Percentiles rank a stretch among this genome's conserved stretches.
phyloP scores from a whole-genome alignment of 2,797 vertebrate species.

The Scleropages formosus region DNA sequence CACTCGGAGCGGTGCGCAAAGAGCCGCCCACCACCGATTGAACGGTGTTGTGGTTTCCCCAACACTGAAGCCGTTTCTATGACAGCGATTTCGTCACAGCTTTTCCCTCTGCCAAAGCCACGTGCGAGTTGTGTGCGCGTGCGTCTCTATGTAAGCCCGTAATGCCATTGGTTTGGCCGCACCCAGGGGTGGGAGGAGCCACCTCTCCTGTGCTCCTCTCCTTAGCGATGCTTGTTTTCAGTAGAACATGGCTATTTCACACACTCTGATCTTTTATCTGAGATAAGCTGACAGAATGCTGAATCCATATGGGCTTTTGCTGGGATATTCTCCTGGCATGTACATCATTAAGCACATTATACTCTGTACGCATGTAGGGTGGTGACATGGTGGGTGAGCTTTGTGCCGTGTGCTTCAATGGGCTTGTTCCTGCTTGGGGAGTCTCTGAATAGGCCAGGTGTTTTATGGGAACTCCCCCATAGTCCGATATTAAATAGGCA shows the following conservation, averaged over 20 bases:
- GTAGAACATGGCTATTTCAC: slow-evolving; percentile 63
- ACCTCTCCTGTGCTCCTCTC: slow-evolving; percentile 34
- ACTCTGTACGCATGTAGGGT: slow-evolving; percentile 27
- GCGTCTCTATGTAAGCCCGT: slow-evolving; percentile 16
- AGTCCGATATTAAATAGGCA: no score
- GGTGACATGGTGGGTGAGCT: slow-evolving; percentile 30
- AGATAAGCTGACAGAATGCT: slow-evolving; percentile 52
- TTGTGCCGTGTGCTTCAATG: slow-evolving; percentile 13
- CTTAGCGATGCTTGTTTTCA: slow-evolving; percentile 53
- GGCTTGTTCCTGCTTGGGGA: no score
- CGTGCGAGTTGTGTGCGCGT: slow-evolving; percentile 12
- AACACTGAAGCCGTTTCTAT: slow-evolving; percentile 9
- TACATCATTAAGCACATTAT: slow-evolving; percentile 21
- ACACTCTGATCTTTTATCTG: slow-evolving; percentile 49
- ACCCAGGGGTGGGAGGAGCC: slow-evolving; percentile 31
- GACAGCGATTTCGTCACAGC: background rate
- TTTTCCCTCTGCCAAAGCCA: background rate
- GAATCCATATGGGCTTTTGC: slow-evolving; percentile 43
- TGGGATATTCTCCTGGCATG: slow-evolving; percentile 13
- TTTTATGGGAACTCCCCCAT: no score
- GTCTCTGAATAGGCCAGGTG: no score
- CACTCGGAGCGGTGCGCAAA: background rate
- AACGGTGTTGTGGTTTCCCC: background rate
- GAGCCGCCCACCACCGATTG: background rate
- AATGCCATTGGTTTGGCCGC: background rate